Evolutionary conservation across 1,140 invertebrate genomes (phyloP), one percentile per base, ranked within the genome.

Genomic region (Batillaria attramentaria): DNA sequence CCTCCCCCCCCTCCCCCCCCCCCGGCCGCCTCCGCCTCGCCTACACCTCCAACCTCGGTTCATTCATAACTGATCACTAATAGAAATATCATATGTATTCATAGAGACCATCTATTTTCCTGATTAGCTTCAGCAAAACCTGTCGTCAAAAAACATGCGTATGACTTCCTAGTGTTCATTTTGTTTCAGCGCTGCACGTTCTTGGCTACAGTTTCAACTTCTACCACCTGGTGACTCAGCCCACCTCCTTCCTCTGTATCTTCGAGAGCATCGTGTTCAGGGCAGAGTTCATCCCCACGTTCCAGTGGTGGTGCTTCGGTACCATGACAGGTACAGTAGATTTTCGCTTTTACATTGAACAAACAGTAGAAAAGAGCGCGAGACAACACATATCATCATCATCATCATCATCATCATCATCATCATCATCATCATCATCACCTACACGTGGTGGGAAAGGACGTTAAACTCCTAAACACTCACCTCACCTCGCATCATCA

Each of bases 201-300:
- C 94, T 98, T 39, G 98, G 98, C 0, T 98, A 99, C 88, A 95
- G 98, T 85, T 96, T 99, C 35, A 99, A 99, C 91, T 99, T 99
- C 90, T 99, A 99, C 91, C 98, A 99, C 87, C 95, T 99, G 0
- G 97, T 97, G 2, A 99, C 97, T 0, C 98, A 99, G 88, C 97
- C 98, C 0, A 93, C 99, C 0, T 96, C 97, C 86, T 92, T 99
- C 16, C 93, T 96, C 35, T 99, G 98, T 91, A 92, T 99, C 2
- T 99, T 98, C 0, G 95, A 97, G 80, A 98, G 98, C 92, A 94
- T 98, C 70, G 85, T 87, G 46, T 85, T 90, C 73, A 79, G 87
- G 83, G 86, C 72, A 6, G 78, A 73, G 68, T 62, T 65, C 28
- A 70, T 69, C 3, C 96, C 97, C 0, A 96, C 95, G 20, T 97